Conservation (phyloP, 2,113 vertebrate species). For the Tor tambroides region DNA sequence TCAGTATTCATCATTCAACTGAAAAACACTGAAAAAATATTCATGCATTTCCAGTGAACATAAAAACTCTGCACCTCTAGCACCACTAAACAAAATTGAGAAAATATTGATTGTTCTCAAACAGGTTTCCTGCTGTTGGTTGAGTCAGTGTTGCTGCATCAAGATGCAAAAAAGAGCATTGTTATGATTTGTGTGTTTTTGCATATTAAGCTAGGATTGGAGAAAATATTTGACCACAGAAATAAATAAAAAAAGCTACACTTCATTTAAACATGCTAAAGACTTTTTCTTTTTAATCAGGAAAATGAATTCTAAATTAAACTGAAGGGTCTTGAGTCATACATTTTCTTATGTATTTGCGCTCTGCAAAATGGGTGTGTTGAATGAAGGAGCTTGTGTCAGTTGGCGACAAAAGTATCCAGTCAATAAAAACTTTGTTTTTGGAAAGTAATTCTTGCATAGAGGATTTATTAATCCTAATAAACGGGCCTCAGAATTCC, state of each 20-base stretch:
- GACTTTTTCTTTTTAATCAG: neutral
- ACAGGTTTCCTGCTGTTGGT: neutral
- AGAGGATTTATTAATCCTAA: neutral
- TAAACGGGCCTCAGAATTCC: neutral
- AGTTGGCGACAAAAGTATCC: neutral
- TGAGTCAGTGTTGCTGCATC: neutral
- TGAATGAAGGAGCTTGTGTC: neutral
- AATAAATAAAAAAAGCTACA: neutral
- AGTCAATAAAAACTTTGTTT: neutral
- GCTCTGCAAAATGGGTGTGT: neutral
- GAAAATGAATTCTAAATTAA: neutral
- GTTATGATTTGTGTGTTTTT: neutral
- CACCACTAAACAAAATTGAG: neutral
- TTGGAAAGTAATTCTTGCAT: slow-evolving; percentile 13
- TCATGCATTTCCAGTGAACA: neutral
- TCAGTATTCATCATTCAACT: neutral
- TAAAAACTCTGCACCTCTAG: neutral
- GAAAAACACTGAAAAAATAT: neutral
- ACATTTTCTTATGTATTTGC: neutral
- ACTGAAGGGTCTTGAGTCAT: neutral
- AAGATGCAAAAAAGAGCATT: neutral
- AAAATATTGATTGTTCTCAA: neutral
- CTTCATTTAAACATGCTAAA: neutral
- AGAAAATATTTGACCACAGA: neutral
- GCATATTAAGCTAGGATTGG: neutral